A percentile compares a stretch with the other conserved stretches of the same genome.
These are phyloP conservation scores for Spondyliosoma cantharus DNA, from an alignment of 2,797 vertebrate species.

Conservation along the genomic window DNA sequence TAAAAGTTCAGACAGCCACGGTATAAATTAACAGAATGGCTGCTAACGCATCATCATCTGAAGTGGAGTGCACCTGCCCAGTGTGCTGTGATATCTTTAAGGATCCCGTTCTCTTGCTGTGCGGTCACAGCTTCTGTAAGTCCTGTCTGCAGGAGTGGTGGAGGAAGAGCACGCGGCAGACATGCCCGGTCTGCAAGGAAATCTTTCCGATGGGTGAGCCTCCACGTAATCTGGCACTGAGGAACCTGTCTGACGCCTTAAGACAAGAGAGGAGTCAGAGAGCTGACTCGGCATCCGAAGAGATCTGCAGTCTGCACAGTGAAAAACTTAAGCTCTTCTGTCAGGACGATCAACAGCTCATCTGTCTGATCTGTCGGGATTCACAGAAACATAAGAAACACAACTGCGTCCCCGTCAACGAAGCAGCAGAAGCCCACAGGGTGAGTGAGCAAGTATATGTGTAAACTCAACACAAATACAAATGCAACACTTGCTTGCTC, in stretches of 20 bases:
- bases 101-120: constrained; percentile 45
- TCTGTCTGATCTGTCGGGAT: constrained; percentile 64
- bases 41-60: neutral
- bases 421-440: constrained; percentile 38
- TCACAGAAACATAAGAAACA: constrained; percentile 26
- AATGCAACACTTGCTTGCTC: too few relatives aligned
- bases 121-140: constrained; percentile 70
- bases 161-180: constrained; percentile 8
- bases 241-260: constrained; percentile 35
- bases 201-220: constrained; percentile 16
- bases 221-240: constrained; percentile 47
- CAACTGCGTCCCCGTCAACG: constrained; percentile 31
- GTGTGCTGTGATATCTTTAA: constrained; percentile 63
- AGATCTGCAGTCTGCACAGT: constrained; percentile 26
- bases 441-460: constrained; percentile 47
- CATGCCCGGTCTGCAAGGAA: constrained; percentile 48
- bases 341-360: constrained; percentile 36
- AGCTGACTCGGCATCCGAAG: neutral
- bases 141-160: constrained; percentile 59
- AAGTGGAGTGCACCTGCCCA: neutral
- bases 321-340: constrained; percentile 63
- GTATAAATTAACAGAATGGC: constrained; percentile 17
- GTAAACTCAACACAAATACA: too few relatives aligned
- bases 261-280: constrained; percentile 18
- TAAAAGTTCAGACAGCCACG: too few relatives aligned